A percentile compares a stretch with the other conserved stretches of the same genome.
Evolutionary conservation across 2,113 vertebrate species (phyloP).

Genomic region (Craseonycteris thonglongyai): DNA sequence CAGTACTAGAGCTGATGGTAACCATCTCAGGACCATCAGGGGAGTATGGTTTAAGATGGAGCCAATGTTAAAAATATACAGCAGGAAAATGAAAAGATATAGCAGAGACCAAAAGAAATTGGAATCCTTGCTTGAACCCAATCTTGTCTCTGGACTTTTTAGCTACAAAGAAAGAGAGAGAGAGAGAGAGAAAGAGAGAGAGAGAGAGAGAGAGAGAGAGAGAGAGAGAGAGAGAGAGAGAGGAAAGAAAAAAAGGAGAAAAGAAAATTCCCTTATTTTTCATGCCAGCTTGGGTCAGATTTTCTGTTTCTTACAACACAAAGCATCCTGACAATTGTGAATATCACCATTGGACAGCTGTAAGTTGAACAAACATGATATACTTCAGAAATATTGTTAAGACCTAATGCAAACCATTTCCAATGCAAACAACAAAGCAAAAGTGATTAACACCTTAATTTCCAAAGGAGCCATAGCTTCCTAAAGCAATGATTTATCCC

Average conservation of each 20-base stretch:
- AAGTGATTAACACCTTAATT: background rate
- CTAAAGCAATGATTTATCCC: constrained; percentile 7
- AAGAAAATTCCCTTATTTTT: background rate
- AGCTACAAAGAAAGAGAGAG: background rate
- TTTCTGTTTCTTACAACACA: background rate
- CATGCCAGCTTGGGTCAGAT: background rate
- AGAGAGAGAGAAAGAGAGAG: background rate
- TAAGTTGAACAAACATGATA: background rate
- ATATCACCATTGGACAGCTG: background rate
- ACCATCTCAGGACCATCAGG: background rate
- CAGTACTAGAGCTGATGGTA: background rate
- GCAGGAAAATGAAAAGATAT: no score
- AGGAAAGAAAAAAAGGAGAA: background rate
- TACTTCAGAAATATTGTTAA: background rate
- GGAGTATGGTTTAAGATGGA: background rate
- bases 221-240: no score
- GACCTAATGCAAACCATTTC: background rate
- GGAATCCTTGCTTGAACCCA: background rate
- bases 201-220: background rate
- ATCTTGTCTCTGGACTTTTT: background rate
- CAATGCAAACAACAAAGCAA: background rate
- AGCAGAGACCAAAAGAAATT: constrained; percentile 2
- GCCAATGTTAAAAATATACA: background rate
- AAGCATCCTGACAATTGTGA: background rate
- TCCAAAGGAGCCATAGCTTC: background rate